Conservation (phyloP, 1,140 invertebrate genomes). For the Metopolophium dirhodum region DNA sequence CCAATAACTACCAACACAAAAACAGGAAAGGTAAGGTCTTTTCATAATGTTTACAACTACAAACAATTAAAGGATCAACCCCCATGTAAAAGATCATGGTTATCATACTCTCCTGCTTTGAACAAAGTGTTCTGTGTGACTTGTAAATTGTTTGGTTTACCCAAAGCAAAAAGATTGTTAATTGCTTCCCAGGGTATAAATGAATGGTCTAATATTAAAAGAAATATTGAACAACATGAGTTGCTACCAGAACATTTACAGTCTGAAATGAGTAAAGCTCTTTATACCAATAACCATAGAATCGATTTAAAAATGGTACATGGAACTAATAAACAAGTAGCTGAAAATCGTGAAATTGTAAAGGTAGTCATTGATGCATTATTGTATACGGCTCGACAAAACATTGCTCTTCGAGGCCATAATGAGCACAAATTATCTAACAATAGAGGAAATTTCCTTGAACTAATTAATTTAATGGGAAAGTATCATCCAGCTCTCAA, state of each 20-base stretch:
- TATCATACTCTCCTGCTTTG: neutral
- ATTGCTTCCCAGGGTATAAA: neutral
- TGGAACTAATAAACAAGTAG: neutral
- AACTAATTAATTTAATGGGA: neutral
- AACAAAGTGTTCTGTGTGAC: neutral
- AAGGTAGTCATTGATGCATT: neutral
- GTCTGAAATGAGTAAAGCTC: neutral
- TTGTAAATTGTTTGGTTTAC: neutral
- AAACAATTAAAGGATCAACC: neutral
- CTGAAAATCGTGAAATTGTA: neutral
- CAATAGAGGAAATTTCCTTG: neutral
- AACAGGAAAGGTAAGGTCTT: neutral
- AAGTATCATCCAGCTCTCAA: neutral
- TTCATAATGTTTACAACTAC: neutral
- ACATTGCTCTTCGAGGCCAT: neutral
- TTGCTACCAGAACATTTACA: neutral
- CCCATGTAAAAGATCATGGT: constrained; percentile 21
- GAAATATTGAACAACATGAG: constrained; percentile 10
- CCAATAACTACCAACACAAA: neutral
- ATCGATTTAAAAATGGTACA: neutral
- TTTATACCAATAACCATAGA: neutral
- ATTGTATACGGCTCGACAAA: neutral
- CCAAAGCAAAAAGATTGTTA: neutral
- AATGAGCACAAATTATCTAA: constrained; percentile 2
- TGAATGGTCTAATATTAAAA: constrained; percentile 14